Conservation (phyloP, 2,888 invertebrate species). For the Macrosiphum euphorbiae region DNA sequence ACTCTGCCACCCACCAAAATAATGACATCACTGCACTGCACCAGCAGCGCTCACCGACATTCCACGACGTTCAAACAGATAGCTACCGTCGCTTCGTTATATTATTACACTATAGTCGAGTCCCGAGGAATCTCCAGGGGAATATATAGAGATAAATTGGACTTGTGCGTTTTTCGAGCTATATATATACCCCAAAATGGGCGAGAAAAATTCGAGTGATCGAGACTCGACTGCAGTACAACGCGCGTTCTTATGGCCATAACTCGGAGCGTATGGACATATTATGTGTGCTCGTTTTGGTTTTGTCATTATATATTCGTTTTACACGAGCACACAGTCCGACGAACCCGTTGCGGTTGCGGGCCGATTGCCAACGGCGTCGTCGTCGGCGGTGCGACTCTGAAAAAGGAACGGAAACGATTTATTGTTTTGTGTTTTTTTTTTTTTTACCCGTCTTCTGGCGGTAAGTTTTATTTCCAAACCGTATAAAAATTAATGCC, state of each 20-base stretch:
- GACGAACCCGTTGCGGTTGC: background rate
- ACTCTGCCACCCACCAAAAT: no score
- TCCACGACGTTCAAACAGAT: no score
- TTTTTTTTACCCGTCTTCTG: constrained; percentile 20
- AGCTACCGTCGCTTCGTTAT: no score
- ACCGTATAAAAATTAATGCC: background rate
- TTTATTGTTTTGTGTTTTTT: constrained; percentile 2
- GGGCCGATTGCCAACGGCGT: constrained; percentile 46
- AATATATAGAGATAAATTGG: no score
- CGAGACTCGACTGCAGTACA: no score
- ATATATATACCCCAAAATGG: no score
- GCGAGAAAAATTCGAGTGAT: no score
- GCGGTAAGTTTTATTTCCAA: constrained; percentile 51
- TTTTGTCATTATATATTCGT: background rate
- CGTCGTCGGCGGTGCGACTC: background rate
- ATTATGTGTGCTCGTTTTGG: background rate
- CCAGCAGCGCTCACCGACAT: no score
- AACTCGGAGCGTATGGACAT: background rate
- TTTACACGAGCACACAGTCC: background rate
- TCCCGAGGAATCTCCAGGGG: no score
- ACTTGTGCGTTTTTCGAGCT: no score
- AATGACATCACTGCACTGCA: no score
- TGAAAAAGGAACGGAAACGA: constrained; percentile 51
- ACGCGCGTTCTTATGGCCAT: background rate
- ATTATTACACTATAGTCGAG: no score